phyloP scores from a whole-genome alignment of 2,888 invertebrate genomes.

The Petrolisthes manimaculis region DNA sequence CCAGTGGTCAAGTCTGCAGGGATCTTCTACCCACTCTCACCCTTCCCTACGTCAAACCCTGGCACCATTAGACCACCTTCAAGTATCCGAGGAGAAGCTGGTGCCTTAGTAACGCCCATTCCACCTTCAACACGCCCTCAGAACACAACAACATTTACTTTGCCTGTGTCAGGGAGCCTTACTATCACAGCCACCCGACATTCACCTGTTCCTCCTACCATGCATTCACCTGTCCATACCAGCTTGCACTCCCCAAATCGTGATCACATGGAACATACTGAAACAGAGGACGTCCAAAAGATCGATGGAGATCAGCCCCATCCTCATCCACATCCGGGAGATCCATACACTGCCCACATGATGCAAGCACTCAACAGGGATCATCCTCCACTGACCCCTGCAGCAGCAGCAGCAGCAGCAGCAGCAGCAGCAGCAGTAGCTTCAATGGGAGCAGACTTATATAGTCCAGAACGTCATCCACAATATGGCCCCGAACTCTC shows the following conservation, averaged over 20 bases:
- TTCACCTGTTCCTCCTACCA: slow-evolving; percentile 46
- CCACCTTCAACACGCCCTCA: slow-evolving; percentile 61
- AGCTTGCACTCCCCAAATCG: slow-evolving; percentile 53
- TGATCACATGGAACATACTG: slow-evolving; percentile 53
- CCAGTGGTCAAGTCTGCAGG: slow-evolving; percentile 93
- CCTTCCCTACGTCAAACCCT: slow-evolving; percentile 70
- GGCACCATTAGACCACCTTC: slow-evolving; percentile 35
- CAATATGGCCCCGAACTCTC: slow-evolving; percentile 77
- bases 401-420: slow-evolving; percentile 40
- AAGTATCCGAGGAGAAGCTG: slow-evolving; percentile 52
- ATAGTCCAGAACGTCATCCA: slow-evolving; percentile 76
- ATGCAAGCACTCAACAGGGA: slow-evolving; percentile 35
- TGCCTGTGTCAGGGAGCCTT: slow-evolving; percentile 64
- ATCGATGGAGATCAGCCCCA: slow-evolving; percentile 27
- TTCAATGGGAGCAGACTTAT: slow-evolving; percentile 49
- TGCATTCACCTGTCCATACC: slow-evolving; percentile 47
- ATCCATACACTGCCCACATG: slow-evolving; percentile 24
- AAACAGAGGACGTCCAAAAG: slow-evolving; percentile 47
- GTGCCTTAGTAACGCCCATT: slow-evolving; percentile 57
- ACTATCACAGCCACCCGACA: slow-evolving; percentile 63
- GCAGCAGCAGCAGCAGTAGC: slow-evolving; percentile 24
- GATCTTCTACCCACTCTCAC: slow-evolving; percentile 88
- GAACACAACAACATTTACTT: slow-evolving; percentile 50
- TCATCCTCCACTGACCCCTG: slow-evolving; percentile 31
- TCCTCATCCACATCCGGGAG: slow-evolving; percentile 24